Base-by-base conservation (phyloP, 2,797 vertebrate genomes). In the Astyanax mexicanus region DNA sequence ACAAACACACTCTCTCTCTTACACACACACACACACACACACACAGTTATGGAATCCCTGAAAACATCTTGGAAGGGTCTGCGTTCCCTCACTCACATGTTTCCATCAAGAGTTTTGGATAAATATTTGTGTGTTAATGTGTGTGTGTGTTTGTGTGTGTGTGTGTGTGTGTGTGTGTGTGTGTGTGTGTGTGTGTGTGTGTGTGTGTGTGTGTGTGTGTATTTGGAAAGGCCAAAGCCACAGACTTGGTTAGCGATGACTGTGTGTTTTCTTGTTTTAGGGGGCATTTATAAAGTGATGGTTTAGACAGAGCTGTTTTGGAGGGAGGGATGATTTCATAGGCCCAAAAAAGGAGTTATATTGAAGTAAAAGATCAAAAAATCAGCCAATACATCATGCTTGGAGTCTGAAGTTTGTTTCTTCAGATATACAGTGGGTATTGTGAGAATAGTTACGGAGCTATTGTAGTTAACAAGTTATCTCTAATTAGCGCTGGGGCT, bases 11-110 rank as follows among this genome's bases (percentile, higher is more conserved):
- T n/a, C n/a, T n/a, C n/a, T n/a, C n/a, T n/a, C n/a, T n/a, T n/a
- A 58, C 65, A 68, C 47, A 71, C 62, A 66, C 69, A 82, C 74
- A 51, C 58, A 80, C 40, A 77, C 80, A 79, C 73, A 79, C 68
- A 71, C 69, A 58, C 54, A 75, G 45, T 75, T 70, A 70, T 69
- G 60, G 62, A 71, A 75, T 72, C 70, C 66, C 71, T 69, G 17
- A 69, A 68, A 79, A 72, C 74, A 62, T 69, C 42, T 38, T 66
- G 69, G 25, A 67, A 21, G 35, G 15, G 61, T 69, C 52, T 77
- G 66, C 42, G 69, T 68, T 76, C 61, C 52, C 54, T 68, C 35
- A 51, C 72, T 58, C 45, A 19, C 69, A 66, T 73, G 45, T 81
- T 75, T 81, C 66, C 40, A 10, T 84, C 67, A 60, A 69, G 54